phyloP scores from a whole-genome alignment of 1,140 invertebrate species.

The Eriosoma lanigerum region DNA sequence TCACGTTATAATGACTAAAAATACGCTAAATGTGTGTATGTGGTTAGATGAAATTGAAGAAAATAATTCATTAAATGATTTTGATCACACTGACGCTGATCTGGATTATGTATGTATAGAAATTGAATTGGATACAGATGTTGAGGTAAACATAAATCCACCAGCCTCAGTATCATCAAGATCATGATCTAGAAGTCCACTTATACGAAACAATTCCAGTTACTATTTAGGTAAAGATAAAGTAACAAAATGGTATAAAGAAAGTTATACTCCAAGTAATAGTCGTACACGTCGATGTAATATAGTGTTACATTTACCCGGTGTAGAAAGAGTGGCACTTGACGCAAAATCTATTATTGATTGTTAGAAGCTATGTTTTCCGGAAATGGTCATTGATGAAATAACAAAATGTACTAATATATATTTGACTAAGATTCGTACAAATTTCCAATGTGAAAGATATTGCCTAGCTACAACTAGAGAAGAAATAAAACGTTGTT shows the following conservation, averaged over 20 bases:
- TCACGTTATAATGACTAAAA: not conserved
- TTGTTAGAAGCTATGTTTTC: conserved; percentile 50
- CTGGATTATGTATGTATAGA: conserved; percentile 2
- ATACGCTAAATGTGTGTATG: not conserved
- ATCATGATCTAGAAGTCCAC: no score
- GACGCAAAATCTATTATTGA: conserved; percentile 47
- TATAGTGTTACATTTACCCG: no score
- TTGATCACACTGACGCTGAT: conserved; percentile 15
- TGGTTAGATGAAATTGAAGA: conserved; percentile 15
- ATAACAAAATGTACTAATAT: no score
- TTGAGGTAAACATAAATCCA: not conserved
- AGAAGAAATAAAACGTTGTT: conserved; percentile 54
- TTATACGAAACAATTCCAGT: conserved; percentile 15
- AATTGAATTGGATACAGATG: not conserved
- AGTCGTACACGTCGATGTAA: conserved; percentile 15
- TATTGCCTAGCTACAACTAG: conserved; percentile 41
- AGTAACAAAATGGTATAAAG: conserved; percentile 28
- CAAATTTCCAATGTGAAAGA: conserved; percentile 41
- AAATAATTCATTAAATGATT: conserved; percentile 3
- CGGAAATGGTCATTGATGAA: conserved; percentile 31
- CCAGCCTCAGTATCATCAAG: not conserved
- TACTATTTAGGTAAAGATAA: conserved; percentile 25
- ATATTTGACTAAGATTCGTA: conserved; percentile 49
- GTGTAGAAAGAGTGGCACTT: conserved; percentile 35
- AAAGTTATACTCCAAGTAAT: conserved; percentile 23